Percentiles rank a stretch among this genome's conserved stretches.
These are phyloP conservation scores for Drosophila santomea DNA, from an alignment of 1,140 invertebrate genomes.

Conservation along the genomic window DNA sequence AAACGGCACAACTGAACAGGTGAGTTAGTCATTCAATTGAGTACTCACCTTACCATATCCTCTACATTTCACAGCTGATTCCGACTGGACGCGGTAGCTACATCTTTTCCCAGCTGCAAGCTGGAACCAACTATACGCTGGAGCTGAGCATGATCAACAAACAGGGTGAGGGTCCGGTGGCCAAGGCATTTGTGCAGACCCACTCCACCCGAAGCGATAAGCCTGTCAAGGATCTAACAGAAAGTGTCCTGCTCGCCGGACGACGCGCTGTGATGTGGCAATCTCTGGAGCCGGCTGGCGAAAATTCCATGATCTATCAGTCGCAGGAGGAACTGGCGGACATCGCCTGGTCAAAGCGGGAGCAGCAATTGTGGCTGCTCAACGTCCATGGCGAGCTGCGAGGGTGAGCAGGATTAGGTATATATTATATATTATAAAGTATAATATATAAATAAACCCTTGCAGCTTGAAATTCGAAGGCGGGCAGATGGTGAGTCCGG, in stretches of 20 bases:
- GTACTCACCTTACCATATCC: no score
- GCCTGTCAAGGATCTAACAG: conserved; percentile 48
- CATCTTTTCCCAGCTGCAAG: conserved; percentile 91
- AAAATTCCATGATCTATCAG: conserved; percentile 56
- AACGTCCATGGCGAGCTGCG: conserved; percentile 84
- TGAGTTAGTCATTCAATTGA: neutral
- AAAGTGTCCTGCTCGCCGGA: conserved; percentile 90
- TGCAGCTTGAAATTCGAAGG: conserved; percentile 32
- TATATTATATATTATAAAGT: neutral
- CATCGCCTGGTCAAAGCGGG: conserved; percentile 90
- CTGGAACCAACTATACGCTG: conserved; percentile 91
- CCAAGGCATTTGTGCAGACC: conserved; percentile 73
- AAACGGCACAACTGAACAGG: conserved; percentile 45
- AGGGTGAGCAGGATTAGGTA: conserved; percentile 35
- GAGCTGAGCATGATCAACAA: conserved; percentile 92
- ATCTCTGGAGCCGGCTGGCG: conserved; percentile 88
- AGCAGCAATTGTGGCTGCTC: conserved; percentile 90
- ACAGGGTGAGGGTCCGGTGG: conserved; percentile 90
- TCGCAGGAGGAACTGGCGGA: conserved; percentile 84
- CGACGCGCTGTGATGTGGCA: conserved; percentile 87
- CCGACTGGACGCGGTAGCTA: conserved; percentile 31
- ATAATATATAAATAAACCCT: no score
- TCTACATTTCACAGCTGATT: conserved; percentile 22
- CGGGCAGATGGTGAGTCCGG: conserved; percentile 8
- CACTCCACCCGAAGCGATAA: conserved; percentile 85